Evolutionary conservation across 2,888 invertebrate species (phyloP).

Genomic region (Uloborus plumipes): DNA sequence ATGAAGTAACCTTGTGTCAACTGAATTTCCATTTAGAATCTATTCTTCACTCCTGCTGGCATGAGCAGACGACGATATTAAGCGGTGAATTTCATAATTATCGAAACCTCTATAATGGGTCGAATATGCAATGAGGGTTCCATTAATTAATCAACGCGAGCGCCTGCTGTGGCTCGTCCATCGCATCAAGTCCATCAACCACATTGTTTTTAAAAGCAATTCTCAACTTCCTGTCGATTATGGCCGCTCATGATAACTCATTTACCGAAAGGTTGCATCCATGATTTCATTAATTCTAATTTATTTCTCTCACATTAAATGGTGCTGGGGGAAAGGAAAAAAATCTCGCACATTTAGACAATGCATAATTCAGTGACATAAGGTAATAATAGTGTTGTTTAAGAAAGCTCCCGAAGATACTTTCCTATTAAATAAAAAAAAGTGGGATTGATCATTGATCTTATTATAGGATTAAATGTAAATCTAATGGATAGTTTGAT

Average conservation of each 20-base stretch:
- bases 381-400: no score
- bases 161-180: not conserved
- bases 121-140: conserved; percentile 15
- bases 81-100: conserved; percentile 14
- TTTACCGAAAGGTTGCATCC: conserved; percentile 20
- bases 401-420: no score
- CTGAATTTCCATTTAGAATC: no score
- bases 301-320: conserved; percentile 13
- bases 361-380: no score
- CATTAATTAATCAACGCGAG: conserved; percentile 13
- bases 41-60: no score
- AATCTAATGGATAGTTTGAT: no score
- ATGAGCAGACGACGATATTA: conserved; percentile 5
- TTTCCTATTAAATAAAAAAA: no score
- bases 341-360: no score
- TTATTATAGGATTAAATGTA: no score
- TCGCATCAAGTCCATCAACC: not conserved
- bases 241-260: conserved; percentile 18
- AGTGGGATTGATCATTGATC: no score
- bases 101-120: conserved; percentile 16
- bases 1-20: no score
- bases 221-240: conserved; percentile 4
- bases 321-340: no score
- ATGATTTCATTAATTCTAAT: conserved; percentile 28
- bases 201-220: not conserved